Evolutionary conservation across 2,888 invertebrate genomes (phyloP).

Genomic region (Pachliopta kotzebuea): DNA sequence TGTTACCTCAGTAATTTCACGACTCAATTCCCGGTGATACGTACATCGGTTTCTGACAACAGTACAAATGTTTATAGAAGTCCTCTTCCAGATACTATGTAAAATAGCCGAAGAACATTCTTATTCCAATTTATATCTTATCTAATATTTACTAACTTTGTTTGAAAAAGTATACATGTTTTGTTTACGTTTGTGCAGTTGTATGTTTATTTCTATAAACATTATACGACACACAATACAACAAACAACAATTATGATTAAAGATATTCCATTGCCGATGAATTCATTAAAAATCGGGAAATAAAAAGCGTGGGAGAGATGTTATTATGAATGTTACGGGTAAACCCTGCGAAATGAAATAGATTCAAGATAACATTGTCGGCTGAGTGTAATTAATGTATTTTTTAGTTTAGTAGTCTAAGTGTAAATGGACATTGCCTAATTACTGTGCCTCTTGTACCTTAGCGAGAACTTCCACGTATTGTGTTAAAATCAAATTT

Average conservation of each 20-base stretch:
- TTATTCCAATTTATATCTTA: too few relatives aligned
- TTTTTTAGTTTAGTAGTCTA: conserved; percentile 24
- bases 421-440: conserved; percentile 11
- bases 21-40: too few relatives aligned
- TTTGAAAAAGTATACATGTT: too few relatives aligned
- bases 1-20: too few relatives aligned
- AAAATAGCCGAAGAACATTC: too few relatives aligned
- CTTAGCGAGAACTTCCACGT: conserved; percentile 12
- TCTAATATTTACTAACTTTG: too few relatives aligned
- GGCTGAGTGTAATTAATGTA: conserved; percentile 18
- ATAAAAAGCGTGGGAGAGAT: conserved; percentile 54
- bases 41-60: too few relatives aligned
- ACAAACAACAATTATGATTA: conserved; percentile 8
- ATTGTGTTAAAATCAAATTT: conserved; percentile 17
- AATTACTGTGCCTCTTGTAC: conserved; percentile 14
- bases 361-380: conserved; percentile 33
- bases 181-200: too few relatives aligned
- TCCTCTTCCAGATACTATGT: too few relatives aligned
- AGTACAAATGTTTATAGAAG: too few relatives aligned
- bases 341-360: conserved; percentile 40
- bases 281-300: conserved; percentile 44
- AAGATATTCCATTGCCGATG: conserved; percentile 18
- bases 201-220: not conserved
- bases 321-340: conserved; percentile 38
- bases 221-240: too few relatives aligned